Evolutionary conservation across 1,140 invertebrate species (phyloP).

Genomic region (Anoplophora glabripennis): DNA sequence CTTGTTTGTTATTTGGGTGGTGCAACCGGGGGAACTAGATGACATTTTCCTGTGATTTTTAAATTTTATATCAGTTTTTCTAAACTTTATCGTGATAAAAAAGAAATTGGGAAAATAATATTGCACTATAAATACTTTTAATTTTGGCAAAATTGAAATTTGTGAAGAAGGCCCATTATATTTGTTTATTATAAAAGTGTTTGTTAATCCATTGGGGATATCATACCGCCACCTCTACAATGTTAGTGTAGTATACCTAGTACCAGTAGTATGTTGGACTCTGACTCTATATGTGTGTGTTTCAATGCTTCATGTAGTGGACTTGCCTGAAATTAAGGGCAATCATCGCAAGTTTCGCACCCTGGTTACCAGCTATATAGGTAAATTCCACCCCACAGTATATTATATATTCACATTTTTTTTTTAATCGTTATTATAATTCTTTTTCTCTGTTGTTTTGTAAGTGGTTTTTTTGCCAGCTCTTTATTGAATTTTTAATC

Average conservation of each 20-base stretch:
- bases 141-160: not conserved
- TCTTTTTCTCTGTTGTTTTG: not conserved
- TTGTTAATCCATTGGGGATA: no score
- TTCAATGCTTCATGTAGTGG: constrained; percentile 67
- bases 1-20: no score
- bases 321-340: constrained; percentile 94
- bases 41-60: no score
- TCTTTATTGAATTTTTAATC: no score
- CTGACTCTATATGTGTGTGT: constrained; percentile 41
- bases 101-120: no score
- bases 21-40: no score
- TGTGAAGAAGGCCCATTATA: not conserved
- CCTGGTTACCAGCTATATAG: constrained; percentile 95
- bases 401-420: not conserved
- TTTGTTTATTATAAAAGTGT: not conserved
- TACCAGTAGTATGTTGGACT: not conserved
- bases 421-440: constrained; percentile 1
- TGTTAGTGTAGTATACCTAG: no score
- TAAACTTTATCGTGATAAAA: no score
- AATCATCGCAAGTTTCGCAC: constrained; percentile 97
- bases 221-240: no score
- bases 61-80: no score
- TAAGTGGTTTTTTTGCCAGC: no score
- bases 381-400: constrained; percentile 58
- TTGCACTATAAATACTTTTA: no score